Evolutionary conservation across 2,888 invertebrate species (phyloP).

Genomic region (Phortica okadai): DNA sequence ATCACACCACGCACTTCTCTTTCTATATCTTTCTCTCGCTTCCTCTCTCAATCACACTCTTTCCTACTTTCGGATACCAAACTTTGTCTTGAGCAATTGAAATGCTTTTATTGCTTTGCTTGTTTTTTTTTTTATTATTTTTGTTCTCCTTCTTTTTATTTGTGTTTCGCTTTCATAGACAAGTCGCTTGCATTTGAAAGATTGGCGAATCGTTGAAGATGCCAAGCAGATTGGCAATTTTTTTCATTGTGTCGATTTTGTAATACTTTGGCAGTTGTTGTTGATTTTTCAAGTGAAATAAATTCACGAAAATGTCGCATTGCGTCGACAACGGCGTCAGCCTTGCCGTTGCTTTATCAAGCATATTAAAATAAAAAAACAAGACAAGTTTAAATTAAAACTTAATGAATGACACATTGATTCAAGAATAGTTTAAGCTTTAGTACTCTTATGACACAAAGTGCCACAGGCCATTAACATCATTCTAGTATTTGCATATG

Average conservation of each 20-base stretch:
- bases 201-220: neutral
- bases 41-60: slow-evolving; percentile 22
- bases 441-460: too few species aligned
- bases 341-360: too few species aligned
- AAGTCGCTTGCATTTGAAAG: slow-evolving; percentile 11
- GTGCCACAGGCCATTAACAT: too few species aligned
- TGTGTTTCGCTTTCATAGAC: slow-evolving; percentile 55
- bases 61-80: neutral
- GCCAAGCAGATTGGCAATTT: slow-evolving; percentile 57
- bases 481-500: too few species aligned
- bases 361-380: too few species aligned
- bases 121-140: slow-evolving; percentile 5
- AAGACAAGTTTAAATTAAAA: too few species aligned
- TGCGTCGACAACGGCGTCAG: neutral
- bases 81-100: slow-evolving; percentile 27
- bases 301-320: neutral
- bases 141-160: neutral
- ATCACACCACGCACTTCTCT: neutral
- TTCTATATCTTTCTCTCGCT: neutral
- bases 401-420: too few species aligned
- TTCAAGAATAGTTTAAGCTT: too few species aligned
- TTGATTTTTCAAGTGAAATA: neutral
- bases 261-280: neutral
- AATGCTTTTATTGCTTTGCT: slow-evolving; percentile 19
- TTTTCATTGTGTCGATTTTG: slow-evolving; percentile 54